These are phyloP conservation scores for Amphiduros pacificus DNA, from an alignment of 2,888 invertebrate species.

Conservation along the genomic window DNA sequence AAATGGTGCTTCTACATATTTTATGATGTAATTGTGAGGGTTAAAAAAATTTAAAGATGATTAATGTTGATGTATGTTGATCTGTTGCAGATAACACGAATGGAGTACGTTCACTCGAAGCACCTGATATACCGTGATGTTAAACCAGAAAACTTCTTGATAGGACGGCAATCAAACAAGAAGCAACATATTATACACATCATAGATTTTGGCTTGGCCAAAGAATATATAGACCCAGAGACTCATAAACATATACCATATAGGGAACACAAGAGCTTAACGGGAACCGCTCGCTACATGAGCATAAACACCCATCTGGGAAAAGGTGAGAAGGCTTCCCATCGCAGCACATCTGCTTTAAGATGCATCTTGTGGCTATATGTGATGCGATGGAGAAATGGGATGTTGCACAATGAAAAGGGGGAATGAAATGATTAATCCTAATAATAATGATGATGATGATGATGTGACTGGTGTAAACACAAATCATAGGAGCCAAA, in stretches of 20 bases:
- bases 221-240: slow-evolving; percentile 99
- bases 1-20: no score
- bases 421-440: no score
- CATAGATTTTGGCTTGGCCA: slow-evolving; percentile 99
- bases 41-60: background rate
- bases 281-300: slow-evolving; percentile 99
- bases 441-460: no score
- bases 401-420: no score
- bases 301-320: slow-evolving; percentile 99
- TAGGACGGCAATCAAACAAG: slow-evolving; percentile 94
- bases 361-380: no score
- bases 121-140: slow-evolving; percentile 99
- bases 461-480: no score
- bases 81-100: slow-evolving; percentile 84
- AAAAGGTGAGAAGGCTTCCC: slow-evolving; percentile 79
- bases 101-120: slow-evolving; percentile 99
- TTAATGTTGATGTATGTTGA: background rate
- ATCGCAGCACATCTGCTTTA: no score
- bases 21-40: background rate
- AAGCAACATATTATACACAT: slow-evolving; percentile 99
- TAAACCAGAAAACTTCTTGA: slow-evolving; percentile 99
- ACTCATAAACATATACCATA: slow-evolving; percentile 93
- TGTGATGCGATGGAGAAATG: no score
- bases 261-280: slow-evolving; percentile 99
- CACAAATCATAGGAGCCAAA: no score